Evolutionary conservation across 2,113 vertebrate genomes (phyloP).

Genomic region (Aphyosemion australe): DNA sequence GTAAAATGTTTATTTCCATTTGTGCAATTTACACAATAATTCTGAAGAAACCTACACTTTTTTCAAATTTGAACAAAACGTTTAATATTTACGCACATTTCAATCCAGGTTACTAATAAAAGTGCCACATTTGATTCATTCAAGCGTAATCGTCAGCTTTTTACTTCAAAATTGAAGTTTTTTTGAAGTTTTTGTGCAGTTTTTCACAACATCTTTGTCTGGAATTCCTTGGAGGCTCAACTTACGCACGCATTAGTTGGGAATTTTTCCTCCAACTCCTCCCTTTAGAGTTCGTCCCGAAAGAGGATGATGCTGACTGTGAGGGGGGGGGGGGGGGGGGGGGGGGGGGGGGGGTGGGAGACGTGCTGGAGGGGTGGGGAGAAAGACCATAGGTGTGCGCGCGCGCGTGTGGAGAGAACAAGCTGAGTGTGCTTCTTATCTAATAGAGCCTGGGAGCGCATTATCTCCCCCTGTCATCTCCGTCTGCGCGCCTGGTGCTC

Average conservation of each 20-base stretch:
- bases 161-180: too few relatives aligned
- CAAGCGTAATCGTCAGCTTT: too few relatives aligned
- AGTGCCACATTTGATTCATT: too few relatives aligned
- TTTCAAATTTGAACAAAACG: too few relatives aligned
- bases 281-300: conserved; percentile 52
- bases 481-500: conserved; percentile 60
- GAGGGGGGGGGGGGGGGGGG: conserved; percentile 18
- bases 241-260: conserved; percentile 9
- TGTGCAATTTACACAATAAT: background rate
- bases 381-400: conserved; percentile 55
- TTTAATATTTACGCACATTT: too few relatives aligned
- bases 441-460: conserved; percentile 72
- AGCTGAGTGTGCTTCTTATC: conserved; percentile 65
- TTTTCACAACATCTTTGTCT: background rate
- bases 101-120: too few relatives aligned
- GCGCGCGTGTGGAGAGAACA: background rate
- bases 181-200: too few relatives aligned
- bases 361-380: conserved; percentile 35
- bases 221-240: conserved; percentile 7
- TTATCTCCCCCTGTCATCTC: conserved; percentile 71
- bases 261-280: conserved; percentile 37
- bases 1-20: background rate
- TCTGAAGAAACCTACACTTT: too few relatives aligned
- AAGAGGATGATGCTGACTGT: conserved; percentile 35
- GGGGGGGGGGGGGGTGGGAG: conserved; percentile 28